Percentiles rank a stretch among this genome's conserved stretches.
These are phyloP conservation scores for Nycticorax nycticorax DNA, from an alignment of 2,113 vertebrate genomes.

Conservation along the genomic window DNA sequence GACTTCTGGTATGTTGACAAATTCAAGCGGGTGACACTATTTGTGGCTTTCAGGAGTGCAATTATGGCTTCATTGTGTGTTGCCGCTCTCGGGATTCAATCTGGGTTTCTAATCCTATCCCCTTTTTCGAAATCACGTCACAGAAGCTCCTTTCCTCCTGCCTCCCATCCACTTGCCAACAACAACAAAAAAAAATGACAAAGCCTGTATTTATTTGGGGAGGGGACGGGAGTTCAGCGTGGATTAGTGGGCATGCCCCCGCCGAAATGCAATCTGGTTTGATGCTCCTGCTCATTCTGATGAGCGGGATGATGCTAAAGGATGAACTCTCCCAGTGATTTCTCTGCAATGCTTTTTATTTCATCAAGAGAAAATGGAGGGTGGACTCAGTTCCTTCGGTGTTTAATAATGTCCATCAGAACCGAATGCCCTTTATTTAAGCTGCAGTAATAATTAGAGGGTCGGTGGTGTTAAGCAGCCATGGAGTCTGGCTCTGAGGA, in stretches of 20 bases:
- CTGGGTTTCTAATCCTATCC: conserved; percentile 41
- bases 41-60: conserved; percentile 52
- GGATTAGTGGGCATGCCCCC: conserved; percentile 46
- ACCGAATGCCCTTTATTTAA: conserved; percentile 68
- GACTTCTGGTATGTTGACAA: conserved; percentile 45
- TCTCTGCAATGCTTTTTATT: conserved; percentile 52
- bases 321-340: conserved; percentile 30
- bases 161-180: background rate
- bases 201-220: conserved; percentile 50
- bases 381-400: conserved; percentile 29
- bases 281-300: conserved; percentile 52
- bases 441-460: conserved; percentile 68
- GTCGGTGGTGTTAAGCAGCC: conserved; percentile 69
- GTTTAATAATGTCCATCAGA: conserved; percentile 66
- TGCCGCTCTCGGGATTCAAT: background rate
- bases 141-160: conserved; percentile 12
- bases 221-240: conserved; percentile 14
- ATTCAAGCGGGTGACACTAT: conserved; percentile 25
- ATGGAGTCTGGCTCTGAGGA: conserved; percentile 64
- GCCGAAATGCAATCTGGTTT: conserved; percentile 30
- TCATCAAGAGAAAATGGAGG: conserved; percentile 67
- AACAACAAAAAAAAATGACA: conserved; percentile 36
- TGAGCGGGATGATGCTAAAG: conserved; percentile 17
- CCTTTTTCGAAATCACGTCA: conserved; percentile 43
- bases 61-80: conserved; percentile 49